phyloP scores from a whole-genome alignment of 2,797 vertebrate species.

The Thaleichthys pacificus region DNA sequence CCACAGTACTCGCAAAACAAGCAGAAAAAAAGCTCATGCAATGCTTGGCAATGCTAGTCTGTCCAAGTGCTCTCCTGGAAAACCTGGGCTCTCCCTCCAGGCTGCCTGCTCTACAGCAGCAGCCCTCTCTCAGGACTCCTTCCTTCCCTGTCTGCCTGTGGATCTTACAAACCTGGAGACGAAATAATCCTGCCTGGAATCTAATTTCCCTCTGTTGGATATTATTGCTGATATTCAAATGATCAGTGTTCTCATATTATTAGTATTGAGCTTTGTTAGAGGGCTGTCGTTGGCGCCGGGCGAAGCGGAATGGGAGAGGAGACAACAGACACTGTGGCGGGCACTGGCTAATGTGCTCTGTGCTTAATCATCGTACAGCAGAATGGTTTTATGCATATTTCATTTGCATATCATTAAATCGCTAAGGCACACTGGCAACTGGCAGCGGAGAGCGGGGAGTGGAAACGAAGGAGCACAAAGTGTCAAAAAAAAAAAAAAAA shows the following conservation, averaged over 20 bases:
- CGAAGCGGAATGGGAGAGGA: slow-evolving; percentile 75
- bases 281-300: slow-evolving; percentile 64
- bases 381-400: slow-evolving; percentile 99
- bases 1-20: slow-evolving; percentile 83
- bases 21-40: slow-evolving; percentile 76
- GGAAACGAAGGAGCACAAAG: slow-evolving; percentile 74
- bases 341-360: slow-evolving; percentile 91
- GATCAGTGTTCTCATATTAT: slow-evolving; percentile 69
- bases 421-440: slow-evolving; percentile 77
- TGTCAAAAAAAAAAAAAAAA: slow-evolving; percentile 46
- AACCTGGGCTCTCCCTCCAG: slow-evolving; percentile 65
- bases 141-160: slow-evolving; percentile 58
- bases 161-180: slow-evolving; percentile 78
- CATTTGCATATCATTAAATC: slow-evolving; percentile 99
- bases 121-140: slow-evolving; percentile 73
- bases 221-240: slow-evolving; percentile 71
- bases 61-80: slow-evolving; percentile 76
- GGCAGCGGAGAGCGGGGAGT: slow-evolving; percentile 70
- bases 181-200: slow-evolving; percentile 68
- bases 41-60: slow-evolving; percentile 68
- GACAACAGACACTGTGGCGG: slow-evolving; percentile 76
- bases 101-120: slow-evolving; percentile 68
- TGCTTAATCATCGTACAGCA: slow-evolving; percentile 99
- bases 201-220: slow-evolving; percentile 78
- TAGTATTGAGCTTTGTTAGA: slow-evolving; percentile 70